A percentile compares a stretch with the other conserved stretches of the same genome.
Evolutionary conservation across 2,888 invertebrate genomes (phyloP).

Genomic region (Amiota mariae): DNA sequence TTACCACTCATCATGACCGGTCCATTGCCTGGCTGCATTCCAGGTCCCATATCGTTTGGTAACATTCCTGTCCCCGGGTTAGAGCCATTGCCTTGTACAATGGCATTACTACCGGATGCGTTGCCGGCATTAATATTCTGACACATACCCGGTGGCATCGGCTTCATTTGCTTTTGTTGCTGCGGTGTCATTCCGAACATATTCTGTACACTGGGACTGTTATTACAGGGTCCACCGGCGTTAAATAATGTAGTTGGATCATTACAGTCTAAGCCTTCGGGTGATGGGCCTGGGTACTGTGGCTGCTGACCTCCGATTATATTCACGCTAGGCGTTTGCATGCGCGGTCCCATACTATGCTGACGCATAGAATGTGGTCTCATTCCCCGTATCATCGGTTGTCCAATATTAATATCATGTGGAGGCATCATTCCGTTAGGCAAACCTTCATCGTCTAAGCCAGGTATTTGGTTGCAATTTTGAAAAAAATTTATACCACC

Average conservation of each 20-base stretch:
- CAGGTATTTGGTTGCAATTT: conserved; percentile 70
- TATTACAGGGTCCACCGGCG: conserved; percentile 49
- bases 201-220: conserved; percentile 40
- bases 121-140: conserved; percentile 44
- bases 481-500: conserved; percentile 66
- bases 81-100: conserved; percentile 41
- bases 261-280: conserved; percentile 56
- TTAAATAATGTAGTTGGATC: conserved; percentile 50
- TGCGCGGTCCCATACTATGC: conserved; percentile 64
- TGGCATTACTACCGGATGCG: conserved; percentile 43
- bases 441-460: conserved; percentile 65
- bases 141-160: conserved; percentile 48
- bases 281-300: conserved; percentile 48
- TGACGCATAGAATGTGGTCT: conserved; percentile 75
- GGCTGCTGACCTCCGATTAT: conserved; percentile 53
- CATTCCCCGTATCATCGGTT: conserved; percentile 74
- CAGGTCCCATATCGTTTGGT: conserved; percentile 32
- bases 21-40: conserved; percentile 33
- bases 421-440: conserved; percentile 65
- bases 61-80: conserved; percentile 41
- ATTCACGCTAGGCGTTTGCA: conserved; percentile 51
- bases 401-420: conserved; percentile 63
- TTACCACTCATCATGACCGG: conserved; percentile 21
- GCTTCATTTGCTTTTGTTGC: conserved; percentile 46
- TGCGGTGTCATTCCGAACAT: conserved; percentile 48